phyloP scores from a whole-genome alignment of 1,140 invertebrate genomes.

The Achroia grisella region DNA sequence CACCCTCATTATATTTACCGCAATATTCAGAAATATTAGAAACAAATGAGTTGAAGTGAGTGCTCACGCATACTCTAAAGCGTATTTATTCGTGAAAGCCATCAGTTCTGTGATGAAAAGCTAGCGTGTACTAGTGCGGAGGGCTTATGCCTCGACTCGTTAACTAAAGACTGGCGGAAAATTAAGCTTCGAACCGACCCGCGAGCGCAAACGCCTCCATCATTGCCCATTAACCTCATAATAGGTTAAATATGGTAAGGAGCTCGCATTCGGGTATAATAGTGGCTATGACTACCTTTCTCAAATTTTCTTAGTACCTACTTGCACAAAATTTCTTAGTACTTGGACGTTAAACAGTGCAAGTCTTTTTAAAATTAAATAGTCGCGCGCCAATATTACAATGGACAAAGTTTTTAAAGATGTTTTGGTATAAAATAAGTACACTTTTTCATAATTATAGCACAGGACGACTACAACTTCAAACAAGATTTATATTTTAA shows the following conservation, averaged over 20 bases:
- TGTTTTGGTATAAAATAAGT: too few species aligned
- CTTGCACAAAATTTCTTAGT: too few species aligned
- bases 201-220: slow-evolving; percentile 20
- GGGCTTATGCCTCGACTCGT: slow-evolving; percentile 17
- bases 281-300: slow-evolving; percentile 15
- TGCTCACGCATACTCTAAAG: neutral
- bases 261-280: slow-evolving; percentile 31
- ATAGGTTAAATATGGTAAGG: slow-evolving; percentile 56
- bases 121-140: slow-evolving; percentile 6
- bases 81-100: slow-evolving; percentile 6
- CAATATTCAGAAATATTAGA: neutral
- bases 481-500: too few species aligned
- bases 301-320: slow-evolving; percentile 14
- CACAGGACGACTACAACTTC: too few species aligned
- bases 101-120: slow-evolving; percentile 24
- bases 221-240: slow-evolving; percentile 53
- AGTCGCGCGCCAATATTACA: too few species aligned
- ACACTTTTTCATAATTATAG: too few species aligned
- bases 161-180: slow-evolving; percentile 38
- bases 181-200: slow-evolving; percentile 27
- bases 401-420: too few species aligned
- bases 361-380: too few species aligned
- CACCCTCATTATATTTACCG: too few species aligned
- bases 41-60: neutral
- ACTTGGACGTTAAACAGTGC: too few species aligned